Base-by-base conservation (phyloP, 1,140 invertebrate species). In the Mesaphorura yosii region DNA sequence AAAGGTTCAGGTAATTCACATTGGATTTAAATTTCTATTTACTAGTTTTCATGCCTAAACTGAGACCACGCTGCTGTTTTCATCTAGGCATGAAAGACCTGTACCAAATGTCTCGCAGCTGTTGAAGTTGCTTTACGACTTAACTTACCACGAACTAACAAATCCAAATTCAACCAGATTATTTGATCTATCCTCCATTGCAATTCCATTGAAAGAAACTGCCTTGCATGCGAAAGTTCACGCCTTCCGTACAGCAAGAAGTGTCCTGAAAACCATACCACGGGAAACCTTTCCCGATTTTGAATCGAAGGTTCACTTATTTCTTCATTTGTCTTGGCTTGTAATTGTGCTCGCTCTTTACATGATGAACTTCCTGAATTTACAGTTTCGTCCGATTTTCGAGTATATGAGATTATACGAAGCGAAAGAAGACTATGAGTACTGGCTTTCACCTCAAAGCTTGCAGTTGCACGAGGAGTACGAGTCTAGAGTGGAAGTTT, bases 381-480 rank as follows among this genome's bases (percentile, higher is more conserved):
- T 65, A 27, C 62, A 91, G 70, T 90, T 92, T 66, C 69, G 73
- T 14, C 70, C 76, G 34, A 78, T 88, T 0, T 87, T 82, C 63
- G 74, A 76, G 41, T 75, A 80, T 20, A 84, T 81, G 66, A 75
- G 82, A 66, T 64, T 89, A 2, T 77, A 85, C 59, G 75, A 81
- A 14, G 76, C 83, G 59, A 78, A 82, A 17, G 76, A 80, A 38
- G 73, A 81, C 58, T 72, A 92, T 38, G 78, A 83, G 54, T 81
- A 79, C 55, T 70, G 81, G 31, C 70, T 94, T 1, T 95, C 89
- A 0, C 83, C 86, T 53, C 82, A 88, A 66, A 89, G 82, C 65
- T 73, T 97, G 39, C 74, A 78, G 1, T 71, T 95, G 1, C 86
- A 93, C 69, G 85, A 86, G 1, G 91, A 97, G 63, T 97, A 95